Conservation (phyloP, 2,113 vertebrate species). For the Zapus hudsonius region DNA sequence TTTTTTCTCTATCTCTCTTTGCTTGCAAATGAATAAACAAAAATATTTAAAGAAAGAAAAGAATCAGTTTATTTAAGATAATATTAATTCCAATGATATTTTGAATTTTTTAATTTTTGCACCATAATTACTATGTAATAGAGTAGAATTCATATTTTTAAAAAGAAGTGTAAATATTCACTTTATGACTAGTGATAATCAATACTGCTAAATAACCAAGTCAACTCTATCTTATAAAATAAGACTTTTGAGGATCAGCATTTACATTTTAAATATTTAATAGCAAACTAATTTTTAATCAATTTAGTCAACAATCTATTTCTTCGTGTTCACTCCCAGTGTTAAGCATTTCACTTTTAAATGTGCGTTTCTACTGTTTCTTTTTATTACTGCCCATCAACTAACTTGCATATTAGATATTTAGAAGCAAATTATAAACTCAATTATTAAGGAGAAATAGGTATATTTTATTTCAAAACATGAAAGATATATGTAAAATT, state of each 20-base stretch:
- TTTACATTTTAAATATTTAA: conserved; percentile 86
- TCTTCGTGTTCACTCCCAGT: conserved; percentile 86
- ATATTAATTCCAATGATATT: background rate
- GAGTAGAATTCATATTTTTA: conserved; percentile 13
- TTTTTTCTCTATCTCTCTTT: too few species aligned
- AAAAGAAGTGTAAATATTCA: conserved; percentile 42
- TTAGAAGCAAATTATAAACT: conserved; percentile 42
- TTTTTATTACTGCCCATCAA: background rate
- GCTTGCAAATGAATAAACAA: too few species aligned
- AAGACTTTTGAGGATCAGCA: conserved; percentile 84
- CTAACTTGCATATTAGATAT: background rate
- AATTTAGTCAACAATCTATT: conserved; percentile 86
- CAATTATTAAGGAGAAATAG: background rate
- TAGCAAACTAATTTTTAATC: conserved; percentile 87
- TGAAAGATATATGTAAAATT: conserved; percentile 6
- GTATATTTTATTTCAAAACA: background rate
- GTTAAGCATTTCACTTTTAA: conserved; percentile 41
- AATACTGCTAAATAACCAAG: conserved; percentile 84
- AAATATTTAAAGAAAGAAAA: too few species aligned
- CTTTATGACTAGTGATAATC: conserved; percentile 23
- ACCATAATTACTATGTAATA: background rate
- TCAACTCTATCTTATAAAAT: conserved; percentile 75
- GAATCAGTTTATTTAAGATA: background rate
- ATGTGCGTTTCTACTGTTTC: background rate
- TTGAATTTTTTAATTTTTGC: background rate